Evolutionary conservation across 2,888 invertebrate genomes (phyloP).

Genomic region (Dione juno): DNA sequence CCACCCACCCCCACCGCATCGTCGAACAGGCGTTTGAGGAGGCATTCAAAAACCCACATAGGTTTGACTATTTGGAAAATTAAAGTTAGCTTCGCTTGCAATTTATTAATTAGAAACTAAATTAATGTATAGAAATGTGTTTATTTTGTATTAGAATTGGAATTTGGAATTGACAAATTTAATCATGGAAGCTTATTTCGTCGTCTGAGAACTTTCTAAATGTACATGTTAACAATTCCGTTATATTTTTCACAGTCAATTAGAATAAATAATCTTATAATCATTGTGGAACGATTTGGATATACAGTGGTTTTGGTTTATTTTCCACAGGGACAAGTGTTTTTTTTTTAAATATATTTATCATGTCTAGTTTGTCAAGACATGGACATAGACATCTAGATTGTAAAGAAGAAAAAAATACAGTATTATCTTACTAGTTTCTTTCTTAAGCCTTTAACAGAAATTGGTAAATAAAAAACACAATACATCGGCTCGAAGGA

Average conservation of each 20-base stretch:
- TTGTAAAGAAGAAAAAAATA: background rate
- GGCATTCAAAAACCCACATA: slow-evolving; percentile 23
- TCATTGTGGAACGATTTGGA: too few species aligned
- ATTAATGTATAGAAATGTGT: background rate
- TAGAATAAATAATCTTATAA: too few species aligned
- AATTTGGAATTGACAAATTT: too few species aligned
- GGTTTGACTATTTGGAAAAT: slow-evolving; percentile 22
- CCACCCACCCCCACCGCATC: slow-evolving; percentile 17
- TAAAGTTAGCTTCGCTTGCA: slow-evolving; percentile 20
- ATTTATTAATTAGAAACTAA: slow-evolving; percentile 3
- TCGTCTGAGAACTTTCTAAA: too few species aligned
- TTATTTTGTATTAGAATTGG: too few species aligned
- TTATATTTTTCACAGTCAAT: too few species aligned
- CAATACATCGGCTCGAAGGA: background rate
- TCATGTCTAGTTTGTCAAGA: too few species aligned
- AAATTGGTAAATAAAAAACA: background rate
- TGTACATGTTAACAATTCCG: too few species aligned
- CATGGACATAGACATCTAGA: background rate
- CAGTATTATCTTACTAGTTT: background rate
- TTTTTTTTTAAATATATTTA: too few species aligned
- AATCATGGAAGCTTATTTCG: too few species aligned
- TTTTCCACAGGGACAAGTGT: too few species aligned
- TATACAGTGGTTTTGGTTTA: too few species aligned
- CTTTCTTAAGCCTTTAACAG: background rate
- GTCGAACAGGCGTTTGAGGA: slow-evolving; percentile 16